Conservation (phyloP, 2,113 vertebrate species). For the Cottus gobio region DNA sequence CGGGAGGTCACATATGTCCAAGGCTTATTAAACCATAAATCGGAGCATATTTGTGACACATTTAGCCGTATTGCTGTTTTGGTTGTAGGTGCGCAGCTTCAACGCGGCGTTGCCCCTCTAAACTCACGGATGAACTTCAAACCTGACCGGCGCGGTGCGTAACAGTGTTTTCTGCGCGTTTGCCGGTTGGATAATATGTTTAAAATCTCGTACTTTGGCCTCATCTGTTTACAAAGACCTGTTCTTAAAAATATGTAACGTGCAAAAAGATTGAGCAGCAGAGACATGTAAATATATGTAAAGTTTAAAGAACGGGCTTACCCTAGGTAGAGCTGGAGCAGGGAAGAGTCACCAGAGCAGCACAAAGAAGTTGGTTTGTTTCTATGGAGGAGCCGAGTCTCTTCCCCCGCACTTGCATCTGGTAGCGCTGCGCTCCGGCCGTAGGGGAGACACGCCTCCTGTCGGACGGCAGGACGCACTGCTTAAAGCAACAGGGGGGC, state of each 20-base stretch:
- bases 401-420: conserved; percentile 68
- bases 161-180: conserved; percentile 18
- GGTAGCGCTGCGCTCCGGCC: conserved; percentile 66
- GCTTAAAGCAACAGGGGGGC: conserved; percentile 77
- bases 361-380: conserved; percentile 79
- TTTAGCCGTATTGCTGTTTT: neutral
- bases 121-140: conserved; percentile 51
- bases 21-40: conserved; percentile 51
- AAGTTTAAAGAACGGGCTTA: conserved; percentile 66
- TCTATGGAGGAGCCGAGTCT: conserved; percentile 66
- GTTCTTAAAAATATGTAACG: conserved; percentile 8
- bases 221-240: conserved; percentile 12
- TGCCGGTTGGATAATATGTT: neutral
- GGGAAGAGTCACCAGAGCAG: conserved; percentile 65
- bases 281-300: neutral
- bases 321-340: conserved; percentile 64
- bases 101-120: neutral
- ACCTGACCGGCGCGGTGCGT: conserved; percentile 4
- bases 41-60: conserved; percentile 23
- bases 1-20: conserved; percentile 63
- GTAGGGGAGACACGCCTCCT: conserved; percentile 90
- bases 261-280: neutral
- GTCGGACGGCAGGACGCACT: conserved; percentile 79
- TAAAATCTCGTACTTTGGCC: neutral
- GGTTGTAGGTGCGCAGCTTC: neutral